phyloP scores from a whole-genome alignment of 1,140 invertebrate genomes.

The Drosophila biarmipes region DNA sequence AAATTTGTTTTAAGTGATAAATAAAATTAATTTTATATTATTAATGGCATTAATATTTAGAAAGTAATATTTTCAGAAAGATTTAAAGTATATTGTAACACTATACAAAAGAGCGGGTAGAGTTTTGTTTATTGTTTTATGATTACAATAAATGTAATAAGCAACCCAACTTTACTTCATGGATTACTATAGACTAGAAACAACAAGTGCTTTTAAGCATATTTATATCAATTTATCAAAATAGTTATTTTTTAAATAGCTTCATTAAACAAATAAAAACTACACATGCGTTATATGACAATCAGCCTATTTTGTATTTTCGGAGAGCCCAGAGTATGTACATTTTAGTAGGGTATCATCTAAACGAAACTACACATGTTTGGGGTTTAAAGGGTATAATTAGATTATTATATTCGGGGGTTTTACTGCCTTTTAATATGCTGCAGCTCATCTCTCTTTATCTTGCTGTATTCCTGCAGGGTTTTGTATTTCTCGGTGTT shows the following conservation, averaged over 20 bases:
- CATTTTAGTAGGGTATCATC: not conserved
- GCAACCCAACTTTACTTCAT: too few relatives aligned
- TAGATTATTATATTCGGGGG: not conserved
- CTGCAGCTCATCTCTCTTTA: constrained; percentile 46
- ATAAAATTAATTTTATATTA: not conserved
- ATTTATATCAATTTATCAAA: too few relatives aligned
- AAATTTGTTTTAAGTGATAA: not conserved
- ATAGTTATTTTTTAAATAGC: too few relatives aligned
- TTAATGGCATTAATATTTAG: too few relatives aligned
- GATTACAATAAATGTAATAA: too few relatives aligned
- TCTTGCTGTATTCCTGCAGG: constrained; percentile 69
- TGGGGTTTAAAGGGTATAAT: not conserved
- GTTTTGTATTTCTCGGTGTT: constrained; percentile 87
- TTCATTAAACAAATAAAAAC: too few relatives aligned
- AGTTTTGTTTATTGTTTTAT: too few relatives aligned
- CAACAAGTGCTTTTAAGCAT: not conserved
- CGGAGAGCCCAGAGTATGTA: constrained; percentile 10
- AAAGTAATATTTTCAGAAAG: too few relatives aligned
- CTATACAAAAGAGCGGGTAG: too few relatives aligned
- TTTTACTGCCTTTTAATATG: constrained; percentile 30
- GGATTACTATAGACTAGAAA: not conserved
- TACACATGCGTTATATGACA: constrained; percentile 2
- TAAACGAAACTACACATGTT: constrained; percentile 16
- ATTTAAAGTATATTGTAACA: too few relatives aligned
- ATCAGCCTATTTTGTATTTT: constrained; percentile 15